Evolutionary conservation across 1,140 invertebrate genomes (phyloP).

Genomic region (Drosophila suzukii): DNA sequence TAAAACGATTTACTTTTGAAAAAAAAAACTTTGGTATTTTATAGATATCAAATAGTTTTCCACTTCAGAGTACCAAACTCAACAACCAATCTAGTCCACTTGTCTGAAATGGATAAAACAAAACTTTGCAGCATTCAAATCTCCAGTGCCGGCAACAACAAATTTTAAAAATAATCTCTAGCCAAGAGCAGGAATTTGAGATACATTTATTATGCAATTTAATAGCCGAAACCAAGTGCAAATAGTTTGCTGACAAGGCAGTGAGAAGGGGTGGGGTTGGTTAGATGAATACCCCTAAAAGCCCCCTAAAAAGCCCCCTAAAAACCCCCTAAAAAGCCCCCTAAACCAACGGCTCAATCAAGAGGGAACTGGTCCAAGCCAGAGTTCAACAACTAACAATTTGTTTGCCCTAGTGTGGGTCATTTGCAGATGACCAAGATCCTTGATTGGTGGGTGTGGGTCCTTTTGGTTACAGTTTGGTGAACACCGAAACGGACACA

Average conservation of each 20-base stretch:
- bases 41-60: background rate
- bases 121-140: conserved; percentile 12
- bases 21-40: background rate
- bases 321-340: no score
- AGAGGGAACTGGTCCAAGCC: conserved; percentile 45
- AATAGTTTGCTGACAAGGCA: conserved; percentile 68
- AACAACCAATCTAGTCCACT: conserved; percentile 10
- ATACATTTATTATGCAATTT: conserved; percentile 77
- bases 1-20: background rate
- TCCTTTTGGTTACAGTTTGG: conserved; percentile 56
- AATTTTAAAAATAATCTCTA: conserved; percentile 62
- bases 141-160: conserved; percentile 15
- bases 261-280: background rate
- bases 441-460: conserved; percentile 12
- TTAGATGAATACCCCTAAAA: conserved; percentile 38
- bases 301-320: background rate
- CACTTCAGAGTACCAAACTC: background rate
- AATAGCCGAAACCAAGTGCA: conserved; percentile 76
- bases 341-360: conserved; percentile 70
- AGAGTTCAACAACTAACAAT: conserved; percentile 72
- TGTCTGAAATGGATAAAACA: conserved; percentile 7
- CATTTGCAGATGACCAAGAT: conserved; percentile 46
- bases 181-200: conserved; percentile 38
- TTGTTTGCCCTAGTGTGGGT: conserved; percentile 52
- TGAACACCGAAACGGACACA: conserved; percentile 44